Evolutionary conservation across 2,888 invertebrate genomes (phyloP), one percentile per base, ranked within the genome.

Genomic region (Amaurobius ferox): DNA sequence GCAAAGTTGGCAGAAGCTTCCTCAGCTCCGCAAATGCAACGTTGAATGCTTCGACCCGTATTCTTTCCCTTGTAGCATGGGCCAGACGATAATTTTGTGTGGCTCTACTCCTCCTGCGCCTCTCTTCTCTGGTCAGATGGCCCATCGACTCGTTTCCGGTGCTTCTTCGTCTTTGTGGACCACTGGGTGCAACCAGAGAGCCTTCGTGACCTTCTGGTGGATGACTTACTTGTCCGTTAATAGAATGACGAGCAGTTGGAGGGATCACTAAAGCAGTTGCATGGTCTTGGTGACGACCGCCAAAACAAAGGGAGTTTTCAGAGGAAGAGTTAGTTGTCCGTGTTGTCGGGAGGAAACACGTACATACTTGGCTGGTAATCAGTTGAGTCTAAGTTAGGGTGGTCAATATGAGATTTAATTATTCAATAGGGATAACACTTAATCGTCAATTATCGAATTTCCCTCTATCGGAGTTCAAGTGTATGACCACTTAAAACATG

Each of bases 1-100:
- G 98, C 86, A 98, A 91, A 0, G 98, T 98, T 0, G 98, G 98
- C 79, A 99, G 93, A 6, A 99, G 93, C 90, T 96, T 95, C 73
- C 99, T 93, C 29, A 99, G 93, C 89, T 98, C 95, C 0, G 95
- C 95, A 91, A 99, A 99, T 0, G 99, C 98, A 0, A 96, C 95
- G 91, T 99, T 99, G 93, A 99, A 99, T 0, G 99, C 98, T 92
- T 99, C 98, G 0, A 99, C 98, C 0, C 99, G 94, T 68, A 99
- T 96, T 76, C 99, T 93, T 92, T 99, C 99, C 78, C 99, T 93
- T 0, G 98, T 98, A 0, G 99, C 99, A 91, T 99, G 99, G 0
- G 99, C 98, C 28, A 96, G 96, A 81, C 98, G 93, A 92, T 98
- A 99, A 91, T 98, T 98, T 79, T 92, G 95, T 0, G 99, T 99